Evolutionary conservation across 1,140 invertebrate genomes (phyloP).

Genomic region (Paramacrobiotus metropolitanus): DNA sequence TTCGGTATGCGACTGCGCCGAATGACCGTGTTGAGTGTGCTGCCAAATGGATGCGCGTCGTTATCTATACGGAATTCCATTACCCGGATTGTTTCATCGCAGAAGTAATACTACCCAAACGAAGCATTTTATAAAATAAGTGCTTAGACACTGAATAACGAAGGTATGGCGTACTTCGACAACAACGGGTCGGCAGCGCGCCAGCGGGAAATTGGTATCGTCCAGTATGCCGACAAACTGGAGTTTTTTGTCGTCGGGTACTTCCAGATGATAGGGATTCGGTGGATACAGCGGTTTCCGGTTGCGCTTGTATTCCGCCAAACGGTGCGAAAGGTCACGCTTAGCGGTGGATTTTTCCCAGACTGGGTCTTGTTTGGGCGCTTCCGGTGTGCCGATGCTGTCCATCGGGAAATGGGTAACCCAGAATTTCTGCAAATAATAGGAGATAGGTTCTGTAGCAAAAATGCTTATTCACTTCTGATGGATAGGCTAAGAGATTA

Average conservation of each 20-base stretch:
- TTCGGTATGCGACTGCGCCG: constrained; percentile 23
- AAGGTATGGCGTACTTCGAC: not conserved
- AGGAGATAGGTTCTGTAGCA: not conserved
- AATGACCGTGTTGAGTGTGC: constrained; percentile 24
- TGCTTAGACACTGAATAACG: not conserved
- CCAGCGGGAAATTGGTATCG: not conserved
- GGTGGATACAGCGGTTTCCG: not conserved
- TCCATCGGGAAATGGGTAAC: not conserved
- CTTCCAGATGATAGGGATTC: not conserved
- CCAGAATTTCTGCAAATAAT: not conserved
- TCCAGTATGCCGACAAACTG: not conserved
- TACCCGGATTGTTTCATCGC: constrained; percentile 25
- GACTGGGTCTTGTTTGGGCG: not conserved
- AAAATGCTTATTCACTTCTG: too few relatives aligned
- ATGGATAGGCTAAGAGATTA: too few relatives aligned
- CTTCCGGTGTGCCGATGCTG: not conserved
- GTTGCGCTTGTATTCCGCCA: too few relatives aligned
- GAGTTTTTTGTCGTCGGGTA: constrained; percentile 15
- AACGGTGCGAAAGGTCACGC: too few relatives aligned
- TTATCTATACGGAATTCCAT: constrained; percentile 22
- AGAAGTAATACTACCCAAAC: constrained; percentile 22
- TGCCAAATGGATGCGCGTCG: constrained; percentile 19
- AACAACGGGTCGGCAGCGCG: not conserved
- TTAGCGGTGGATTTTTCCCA: not conserved
- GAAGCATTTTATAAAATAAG: not conserved